Percentiles rank a stretch among this genome's conserved stretches.
These are phyloP conservation scores for Andrena camellia DNA, from an alignment of 2,888 invertebrate species.

Conservation along the genomic window DNA sequence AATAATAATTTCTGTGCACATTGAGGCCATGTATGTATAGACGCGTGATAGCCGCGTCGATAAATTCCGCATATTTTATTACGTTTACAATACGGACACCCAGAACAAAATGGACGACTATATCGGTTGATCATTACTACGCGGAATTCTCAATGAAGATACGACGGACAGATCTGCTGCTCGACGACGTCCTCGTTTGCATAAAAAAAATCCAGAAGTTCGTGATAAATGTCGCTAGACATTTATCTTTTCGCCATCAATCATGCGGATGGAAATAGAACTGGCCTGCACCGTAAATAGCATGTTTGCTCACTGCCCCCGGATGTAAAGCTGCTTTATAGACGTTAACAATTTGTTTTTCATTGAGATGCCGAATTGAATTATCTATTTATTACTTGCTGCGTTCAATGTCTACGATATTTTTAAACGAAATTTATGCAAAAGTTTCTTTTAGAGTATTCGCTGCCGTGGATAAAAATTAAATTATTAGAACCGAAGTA, in stretches of 20 bases:
- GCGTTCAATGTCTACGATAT: too few relatives aligned
- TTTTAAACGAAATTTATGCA: too few relatives aligned
- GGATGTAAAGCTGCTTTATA: too few relatives aligned
- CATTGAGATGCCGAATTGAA: not conserved
- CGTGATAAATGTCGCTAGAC: not conserved
- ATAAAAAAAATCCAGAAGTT: constrained; percentile 40
- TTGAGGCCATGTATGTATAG: constrained; percentile 28
- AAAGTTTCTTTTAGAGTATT: too few relatives aligned
- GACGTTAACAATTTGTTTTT: not conserved
- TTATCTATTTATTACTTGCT: too few relatives aligned
- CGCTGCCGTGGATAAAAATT: too few relatives aligned
- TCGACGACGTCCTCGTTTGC: constrained; percentile 62
- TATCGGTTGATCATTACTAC: constrained; percentile 67
- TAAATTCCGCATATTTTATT: constrained; percentile 80
- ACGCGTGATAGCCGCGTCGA: constrained; percentile 57
- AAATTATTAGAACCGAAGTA: too few relatives aligned
- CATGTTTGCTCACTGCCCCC: not conserved
- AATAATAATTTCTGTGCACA: constrained; percentile 60
- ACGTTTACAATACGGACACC: constrained; percentile 71
- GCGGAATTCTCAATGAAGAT: constrained; percentile 68
- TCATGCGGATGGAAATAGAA: not conserved
- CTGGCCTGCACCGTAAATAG: not conserved
- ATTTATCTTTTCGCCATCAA: not conserved
- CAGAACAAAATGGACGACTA: constrained; percentile 61
- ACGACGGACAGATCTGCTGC: constrained; percentile 46